Base-by-base conservation (phyloP, 2,888 invertebrate species). In the Calameuta filiformis region DNA sequence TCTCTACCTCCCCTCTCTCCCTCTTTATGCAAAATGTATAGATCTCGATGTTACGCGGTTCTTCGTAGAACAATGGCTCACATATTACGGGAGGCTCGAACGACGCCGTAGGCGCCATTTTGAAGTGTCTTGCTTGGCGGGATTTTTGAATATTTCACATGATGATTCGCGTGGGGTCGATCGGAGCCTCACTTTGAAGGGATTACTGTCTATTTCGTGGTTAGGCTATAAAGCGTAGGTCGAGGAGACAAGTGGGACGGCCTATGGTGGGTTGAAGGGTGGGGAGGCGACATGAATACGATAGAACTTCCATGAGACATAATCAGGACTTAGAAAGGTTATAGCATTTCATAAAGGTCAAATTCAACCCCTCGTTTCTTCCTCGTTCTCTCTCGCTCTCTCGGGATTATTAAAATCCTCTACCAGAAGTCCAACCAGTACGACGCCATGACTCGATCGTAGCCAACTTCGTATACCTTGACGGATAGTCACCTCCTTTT, bases 281-380 rank as follows among this genome's bases (percentile, higher is more conserved):
- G 12, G 35, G 35, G 12, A 12, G 35, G 37, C 0, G 37, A 4
- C 37, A 12, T 12, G 37, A 12, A 12, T 37, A 37, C 12, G 37
- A 12, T 37, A 37, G 12, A 12, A 37, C 37, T 3, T 37, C 12
- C 37, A 69, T 31, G 69, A 12, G 69, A 4, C 69, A 85, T 85
- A 89, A 87, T 87, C 86, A 86, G 84, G 84, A 83, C 82, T 82
- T 81, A 83, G 85, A 88, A 84, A 88, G 88, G 87, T 86, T 87
- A 85, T 86, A 89, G 81, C 87, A 88, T 89, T 88, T 89, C 84
- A 88, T 86, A 89, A 89, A 89, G 89, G 89, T 89, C 88, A 87
- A 82, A 86, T 84, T 78, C 80, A 79, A 74, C 80, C 79, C 82
- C 80, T 78, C 75, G 1, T 4, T 15, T 12, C 31, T 40, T 69